These are phyloP conservation scores for Biston betularia DNA, from an alignment of 2,888 invertebrate species.

Conservation along the genomic window DNA sequence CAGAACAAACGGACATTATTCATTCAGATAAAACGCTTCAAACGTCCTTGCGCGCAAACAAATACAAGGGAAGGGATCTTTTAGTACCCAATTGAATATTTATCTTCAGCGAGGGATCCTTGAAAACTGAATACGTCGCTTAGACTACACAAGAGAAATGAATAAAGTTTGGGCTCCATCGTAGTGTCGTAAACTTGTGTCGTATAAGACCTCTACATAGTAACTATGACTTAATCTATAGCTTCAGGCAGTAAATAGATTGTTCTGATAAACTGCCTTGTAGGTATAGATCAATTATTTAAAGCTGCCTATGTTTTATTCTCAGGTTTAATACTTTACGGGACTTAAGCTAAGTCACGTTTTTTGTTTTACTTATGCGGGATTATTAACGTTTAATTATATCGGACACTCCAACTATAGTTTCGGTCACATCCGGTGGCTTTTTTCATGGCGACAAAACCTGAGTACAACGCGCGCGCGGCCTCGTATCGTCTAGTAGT, in stretches of 20 bases:
- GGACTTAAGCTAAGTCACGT: too few relatives aligned
- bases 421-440: too few relatives aligned
- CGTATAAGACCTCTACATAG: background rate
- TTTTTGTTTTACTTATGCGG: too few relatives aligned
- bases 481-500: too few relatives aligned
- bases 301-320: too few relatives aligned
- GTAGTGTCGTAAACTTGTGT: slow-evolving; percentile 9
- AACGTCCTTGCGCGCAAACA: slow-evolving; percentile 13
- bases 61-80: slow-evolving; percentile 15
- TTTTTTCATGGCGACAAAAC: too few relatives aligned
- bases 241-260: background rate
- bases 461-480: too few relatives aligned
- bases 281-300: too few relatives aligned
- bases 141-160: slow-evolving; percentile 20
- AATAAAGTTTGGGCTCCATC: slow-evolving; percentile 10
- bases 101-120: slow-evolving; percentile 18
- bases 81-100: slow-evolving; percentile 22
- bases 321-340: too few relatives aligned
- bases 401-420: too few relatives aligned
- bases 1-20: slow-evolving; percentile 10
- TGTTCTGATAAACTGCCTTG: background rate
- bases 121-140: slow-evolving; percentile 24
- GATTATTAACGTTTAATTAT: too few relatives aligned
- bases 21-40: slow-evolving; percentile 17
- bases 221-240: slow-evolving; percentile 1